Base-by-base conservation (phyloP, 2,113 vertebrate species). In the Centrocercus urophasianus region DNA sequence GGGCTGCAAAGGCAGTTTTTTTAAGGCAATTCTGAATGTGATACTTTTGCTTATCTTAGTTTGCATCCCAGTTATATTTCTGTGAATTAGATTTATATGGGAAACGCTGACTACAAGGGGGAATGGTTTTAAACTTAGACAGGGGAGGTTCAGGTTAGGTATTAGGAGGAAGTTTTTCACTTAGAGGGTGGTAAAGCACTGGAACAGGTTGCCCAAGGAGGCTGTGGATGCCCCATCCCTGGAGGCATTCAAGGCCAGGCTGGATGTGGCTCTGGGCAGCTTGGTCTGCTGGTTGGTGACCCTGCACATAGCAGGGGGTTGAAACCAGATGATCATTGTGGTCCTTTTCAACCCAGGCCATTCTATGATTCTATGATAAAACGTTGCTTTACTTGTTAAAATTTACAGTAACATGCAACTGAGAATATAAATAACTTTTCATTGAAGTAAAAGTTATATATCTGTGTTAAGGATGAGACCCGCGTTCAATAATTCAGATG, bases 401-500 rank as follows among this genome's bases (percentile, higher is more conserved):
- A 43, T 56, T 94, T 91, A 84, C 61, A 72, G 17, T 56, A 77
- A 76, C 63, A 42, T 52, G 32, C 69, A 75, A 45, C 32, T 25
- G 36, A 0, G 3, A 57, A 76, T 95, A 87, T 56, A 89, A 90
- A 45, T 34, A 54, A 85, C 28, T 92, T 90, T 73, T 64, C 32
- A 45, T 77, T 92, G 94, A 93, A 90, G 97, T 95, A 97, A 96
- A 96, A 97, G 96, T 83, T 96, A 95, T 97, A 72, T 93, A 74
- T 90, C 93, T 73, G 98, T 97, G 96, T 98, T 97, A 95, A 97
- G 97, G 95, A 97, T 97, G 97, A 98, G 95, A 96, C 83, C 95
- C 84, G 34, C 93, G 90, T 96, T 98, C 97, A 98, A 98, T 98
- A 98, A 98, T 98, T 98, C 97, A 98, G 97, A 89, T 97, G 97